Evolutionary conservation across 2,797 vertebrate genomes (phyloP), one percentile per base, ranked within the genome.

Genomic region (Coranthus polyacanthus): DNA sequence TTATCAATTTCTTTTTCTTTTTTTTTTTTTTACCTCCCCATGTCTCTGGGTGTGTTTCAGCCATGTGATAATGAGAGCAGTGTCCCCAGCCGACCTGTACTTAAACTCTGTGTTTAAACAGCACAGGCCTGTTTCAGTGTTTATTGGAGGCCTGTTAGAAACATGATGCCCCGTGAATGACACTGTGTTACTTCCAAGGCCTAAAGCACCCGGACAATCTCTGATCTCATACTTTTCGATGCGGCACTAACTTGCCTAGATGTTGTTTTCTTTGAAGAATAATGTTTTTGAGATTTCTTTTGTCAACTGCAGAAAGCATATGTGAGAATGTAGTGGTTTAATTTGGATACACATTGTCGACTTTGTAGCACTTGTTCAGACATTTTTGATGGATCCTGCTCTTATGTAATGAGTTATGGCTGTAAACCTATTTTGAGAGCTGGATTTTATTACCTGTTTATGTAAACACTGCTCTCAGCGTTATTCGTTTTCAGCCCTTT

Each of bases 81-180:
- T 50, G 79, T 88, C 78, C 75, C 64, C 16, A 12, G 12, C 45
- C 67, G 78, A 83, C 71, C 79, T 70, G 60, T 9, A 16, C 60
- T 72, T 84, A 81, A 84, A 75, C 77, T 65, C 15, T 15, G 45
- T 66, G 60, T 86, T 83, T 73, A 72, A 84, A 81, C 47, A 78
- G 61, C 58, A 10, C 60, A 43, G 72, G 50, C 56, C 68, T 68
- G 58, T 67, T 79, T 42, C 50, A 32, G 63, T 82, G 82, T 88
- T 84, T 84, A 83, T 78, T 77, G 74, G 74, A 78, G 61, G 73
- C 78, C 64, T 61, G 62, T 82, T 84, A 53, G 85, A 80, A 86
- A 87, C 50, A 8, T 1, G 77, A 82, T 78, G 64, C 78, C 70
- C 76, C 22, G 39, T 84, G 75, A 83, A 81, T 78, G 71, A 36